Evolutionary conservation across 2,797 vertebrate genomes (phyloP), one percentile per base, ranked within the genome.

Genomic region (Coregonus suidteri): DNA sequence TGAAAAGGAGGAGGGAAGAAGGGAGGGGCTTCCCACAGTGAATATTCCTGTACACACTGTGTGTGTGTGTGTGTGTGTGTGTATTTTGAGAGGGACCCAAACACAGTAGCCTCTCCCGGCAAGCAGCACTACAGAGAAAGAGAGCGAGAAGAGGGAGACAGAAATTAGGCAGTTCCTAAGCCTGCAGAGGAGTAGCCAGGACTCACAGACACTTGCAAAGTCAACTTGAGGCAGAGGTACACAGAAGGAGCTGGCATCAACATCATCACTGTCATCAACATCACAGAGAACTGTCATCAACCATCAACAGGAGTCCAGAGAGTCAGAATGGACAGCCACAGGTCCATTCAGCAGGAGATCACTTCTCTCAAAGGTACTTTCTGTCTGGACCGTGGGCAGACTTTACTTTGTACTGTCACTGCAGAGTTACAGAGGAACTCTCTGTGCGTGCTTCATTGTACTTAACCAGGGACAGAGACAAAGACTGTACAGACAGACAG

Each of bases 331-430:
- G 93, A 95, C 80, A 82, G 64, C 41, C 86, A 77, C 53, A 89
- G 95, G 86, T 96, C 95, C 51, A 97, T 97, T 85, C 96, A 97
- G 85, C 94, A 94, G 1, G 96, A 97, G 92, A 97, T 97, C 81
- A 91, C 85, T 52, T 94, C 94, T 84, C 94, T 97, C 0, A 97
- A 97, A 96, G 96, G 96, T 97, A 95, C 85, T 86, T 83, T 2
- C 6, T 3, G 51, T 75, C 31, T 20, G 3, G 18, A 56, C 66
- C 2, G 7, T 11, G 6, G 3, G 15, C 74, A 47, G 14, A 62
- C 14, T 62, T 75, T 14, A 52, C 77, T 31, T 70, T 11, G 59
- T 47, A 69, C 77, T 25, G 66, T 51, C 51, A 59, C 35, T 47
- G 51, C 76, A 47, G 41, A 47, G 41, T 47, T 47, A 47, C 7